These are phyloP conservation scores for Brenthis hecate DNA, from an alignment of 2,888 invertebrate species.

Conservation along the genomic window DNA sequence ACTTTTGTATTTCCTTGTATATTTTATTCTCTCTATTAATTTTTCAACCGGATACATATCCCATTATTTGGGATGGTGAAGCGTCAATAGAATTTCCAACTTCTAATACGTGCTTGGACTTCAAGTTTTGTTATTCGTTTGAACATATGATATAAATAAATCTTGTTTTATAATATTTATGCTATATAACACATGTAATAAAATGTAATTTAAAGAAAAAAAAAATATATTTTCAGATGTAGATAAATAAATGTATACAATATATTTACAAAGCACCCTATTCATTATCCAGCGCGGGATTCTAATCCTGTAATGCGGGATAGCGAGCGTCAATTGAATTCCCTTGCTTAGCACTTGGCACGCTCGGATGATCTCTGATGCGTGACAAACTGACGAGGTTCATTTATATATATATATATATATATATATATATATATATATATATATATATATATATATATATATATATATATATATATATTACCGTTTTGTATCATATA, in stretches of 20 bases:
- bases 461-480: not conserved
- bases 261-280: slow-evolving; percentile 13
- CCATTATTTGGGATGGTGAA: not conserved
- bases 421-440: not conserved
- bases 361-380: slow-evolving; percentile 31
- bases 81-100: too few species aligned
- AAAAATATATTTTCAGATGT: too few species aligned
- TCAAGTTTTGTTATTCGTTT: too few species aligned
- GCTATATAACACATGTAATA: too few species aligned
- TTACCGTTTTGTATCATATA: not conserved
- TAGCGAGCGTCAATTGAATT: slow-evolving; percentile 28
- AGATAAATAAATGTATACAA: slow-evolving; percentile 9
- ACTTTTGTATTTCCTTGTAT: too few species aligned
- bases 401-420: slow-evolving; percentile 11
- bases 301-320: slow-evolving; percentile 30
- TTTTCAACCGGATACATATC: not conserved
- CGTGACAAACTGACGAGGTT: slow-evolving; percentile 26
- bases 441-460: not conserved
- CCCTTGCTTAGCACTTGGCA: slow-evolving; percentile 28
- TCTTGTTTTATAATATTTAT: too few species aligned
- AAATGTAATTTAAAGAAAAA: too few species aligned
- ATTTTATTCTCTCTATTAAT: too few species aligned
- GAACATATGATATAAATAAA: too few species aligned
- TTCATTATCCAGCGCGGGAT: slow-evolving; percentile 17
- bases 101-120: too few species aligned